Base-by-base conservation (phyloP, 2,888 invertebrate genomes). In the Melinopterus prodromus region DNA sequence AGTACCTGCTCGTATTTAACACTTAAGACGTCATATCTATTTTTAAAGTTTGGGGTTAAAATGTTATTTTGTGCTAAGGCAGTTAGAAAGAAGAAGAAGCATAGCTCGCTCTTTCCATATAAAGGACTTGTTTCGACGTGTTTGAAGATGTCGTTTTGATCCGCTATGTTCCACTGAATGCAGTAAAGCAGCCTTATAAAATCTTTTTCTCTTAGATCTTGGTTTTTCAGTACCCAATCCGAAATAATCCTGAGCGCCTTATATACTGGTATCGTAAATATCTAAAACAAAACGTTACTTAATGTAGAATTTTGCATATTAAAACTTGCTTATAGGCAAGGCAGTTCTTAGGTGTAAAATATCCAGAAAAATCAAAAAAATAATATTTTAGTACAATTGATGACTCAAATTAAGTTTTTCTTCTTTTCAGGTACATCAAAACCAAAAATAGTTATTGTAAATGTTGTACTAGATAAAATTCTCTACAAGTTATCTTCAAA, bases 41-140 rank as follows among this genome's bases (percentile, higher is more conserved):
- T 88, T 84, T 90, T 90, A 84, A 90, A 91, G 85, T 90, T 91
- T 79, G 90, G 89, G 81, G 90, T 86, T 83, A 90, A 89, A 85
- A 91, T 90, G 82, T 90, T 90, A 85, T 91, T 91, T 83, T 91
- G 81, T 75, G 88, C 86, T 82, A 90, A 85, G 70, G 80, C 78
- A 36, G 78, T 82, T 78, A 93, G 87, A 78, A 93, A 88, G 81
- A 91, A 89, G 86, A 91, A 92, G 78, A 93, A 89, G 84, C 92
- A 92, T 72, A 91, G 87, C 84, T 92, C 92, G 84, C 92, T 92
- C 79, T 91, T 90, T 16, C 89, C 89, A 86, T 92, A 92, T 77
- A 93, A 88, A 71, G 91, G 90, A 82, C 92, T 92, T 37, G 89
- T 90, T 83, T 93, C 91, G 80, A 93, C 89, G 83, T 92, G 91